A percentile compares a stretch with the other conserved stretches of the same genome.
Conservation (phyloP, 2,113 vertebrate genomes). For the Gavia stellata region DNA sequence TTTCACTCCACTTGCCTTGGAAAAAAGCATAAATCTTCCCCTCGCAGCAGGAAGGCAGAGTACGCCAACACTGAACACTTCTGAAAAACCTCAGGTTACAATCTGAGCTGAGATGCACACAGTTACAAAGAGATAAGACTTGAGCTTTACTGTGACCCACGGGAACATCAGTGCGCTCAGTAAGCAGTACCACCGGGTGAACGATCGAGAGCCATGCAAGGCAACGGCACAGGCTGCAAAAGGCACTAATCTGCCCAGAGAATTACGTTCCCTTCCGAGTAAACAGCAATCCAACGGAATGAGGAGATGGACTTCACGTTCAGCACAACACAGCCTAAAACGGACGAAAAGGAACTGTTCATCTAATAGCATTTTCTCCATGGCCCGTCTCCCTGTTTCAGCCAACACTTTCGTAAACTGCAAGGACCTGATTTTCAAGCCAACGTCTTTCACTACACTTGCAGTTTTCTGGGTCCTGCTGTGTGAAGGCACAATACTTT, state of each 20-base stretch:
- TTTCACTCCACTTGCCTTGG: background rate
- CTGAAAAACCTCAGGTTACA: background rate
- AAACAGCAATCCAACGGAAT: background rate
- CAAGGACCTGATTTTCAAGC: background rate
- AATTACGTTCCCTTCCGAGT: background rate
- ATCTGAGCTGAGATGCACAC: background rate
- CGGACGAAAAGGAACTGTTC: background rate
- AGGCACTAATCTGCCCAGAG: background rate
- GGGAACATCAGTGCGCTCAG: fast-evolving
- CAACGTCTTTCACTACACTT: background rate
- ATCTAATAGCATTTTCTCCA: background rate
- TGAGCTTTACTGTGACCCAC: background rate
- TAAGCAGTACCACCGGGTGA: background rate
- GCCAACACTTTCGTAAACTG: background rate
- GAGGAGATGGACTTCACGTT: background rate
- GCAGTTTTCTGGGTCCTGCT: background rate
- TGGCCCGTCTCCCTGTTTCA: background rate
- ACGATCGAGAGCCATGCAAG: background rate
- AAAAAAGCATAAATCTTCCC: background rate
- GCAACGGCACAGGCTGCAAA: background rate
- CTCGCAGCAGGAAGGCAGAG: background rate
- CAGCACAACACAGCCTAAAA: background rate
- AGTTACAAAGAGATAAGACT: background rate
- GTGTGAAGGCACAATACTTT: background rate
- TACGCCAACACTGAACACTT: background rate